Percentiles rank a stretch among this genome's conserved stretches.
Conservation (phyloP, 1,140 invertebrate genomes). For the Neodiprion virginianus region DNA sequence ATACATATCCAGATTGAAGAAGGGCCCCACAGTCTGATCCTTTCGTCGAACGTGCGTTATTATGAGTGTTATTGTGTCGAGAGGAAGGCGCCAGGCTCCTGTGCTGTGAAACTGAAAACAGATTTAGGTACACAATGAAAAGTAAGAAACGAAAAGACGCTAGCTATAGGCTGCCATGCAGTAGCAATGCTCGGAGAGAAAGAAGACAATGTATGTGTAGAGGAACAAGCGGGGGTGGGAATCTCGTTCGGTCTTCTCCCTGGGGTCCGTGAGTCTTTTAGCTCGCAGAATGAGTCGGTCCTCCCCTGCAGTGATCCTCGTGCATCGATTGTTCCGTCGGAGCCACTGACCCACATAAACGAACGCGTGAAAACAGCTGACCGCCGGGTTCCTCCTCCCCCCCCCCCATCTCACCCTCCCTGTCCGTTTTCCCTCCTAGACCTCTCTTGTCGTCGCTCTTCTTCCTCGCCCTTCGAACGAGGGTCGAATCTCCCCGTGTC, state of each 20-base stretch:
- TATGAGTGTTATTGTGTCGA: neutral
- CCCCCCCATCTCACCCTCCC: conserved; percentile 26
- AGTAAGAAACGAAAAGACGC: no score
- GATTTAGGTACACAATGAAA: no score
- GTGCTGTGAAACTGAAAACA: conserved; percentile 26
- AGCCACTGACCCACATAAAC: conserved; percentile 53
- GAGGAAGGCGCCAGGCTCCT: conserved; percentile 55
- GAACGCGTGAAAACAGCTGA: conserved; percentile 49
- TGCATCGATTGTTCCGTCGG: conserved; percentile 51
- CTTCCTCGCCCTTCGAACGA: conserved; percentile 17
- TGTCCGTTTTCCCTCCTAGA: neutral
- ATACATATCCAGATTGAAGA: neutral
- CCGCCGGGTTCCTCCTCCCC: conserved; percentile 27
- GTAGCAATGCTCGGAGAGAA: no score
- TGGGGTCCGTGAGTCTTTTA: neutral
- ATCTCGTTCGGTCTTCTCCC: neutral
- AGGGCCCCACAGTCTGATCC: neutral
- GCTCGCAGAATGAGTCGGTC: neutral
- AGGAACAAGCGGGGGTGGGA: no score
- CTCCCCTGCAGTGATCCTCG: conserved; percentile 10
- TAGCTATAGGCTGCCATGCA: no score
- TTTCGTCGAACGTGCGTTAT: neutral
- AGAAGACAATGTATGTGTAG: no score
- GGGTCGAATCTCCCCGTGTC: neutral
- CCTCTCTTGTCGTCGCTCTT: conserved; percentile 20